These are phyloP conservation scores for Battus philenor DNA, from an alignment of 1,140 invertebrate genomes.

Conservation along the genomic window DNA sequence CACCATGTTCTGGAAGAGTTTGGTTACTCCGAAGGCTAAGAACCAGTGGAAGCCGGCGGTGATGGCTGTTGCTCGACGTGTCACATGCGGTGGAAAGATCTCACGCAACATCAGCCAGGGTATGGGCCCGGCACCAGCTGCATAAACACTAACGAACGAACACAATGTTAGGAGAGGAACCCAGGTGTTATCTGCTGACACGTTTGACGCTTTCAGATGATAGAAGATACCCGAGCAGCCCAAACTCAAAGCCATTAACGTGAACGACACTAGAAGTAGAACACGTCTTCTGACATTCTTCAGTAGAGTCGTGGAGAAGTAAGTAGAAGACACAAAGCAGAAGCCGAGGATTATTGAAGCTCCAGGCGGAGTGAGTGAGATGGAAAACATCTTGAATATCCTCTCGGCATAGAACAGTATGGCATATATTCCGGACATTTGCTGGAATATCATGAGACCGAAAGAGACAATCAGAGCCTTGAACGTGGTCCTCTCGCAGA, in stretches of 20 bases:
- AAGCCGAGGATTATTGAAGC: slow-evolving; percentile 81
- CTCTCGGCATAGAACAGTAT: slow-evolving; percentile 85
- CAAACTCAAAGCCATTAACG: slow-evolving; percentile 78
- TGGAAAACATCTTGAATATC: slow-evolving; percentile 80
- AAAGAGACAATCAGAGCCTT: slow-evolving; percentile 76
- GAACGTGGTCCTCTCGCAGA: slow-evolving; percentile 65
- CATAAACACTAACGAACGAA: slow-evolving; percentile 61
- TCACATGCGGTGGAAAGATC: slow-evolving; percentile 80
- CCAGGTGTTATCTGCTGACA: slow-evolving; percentile 44
- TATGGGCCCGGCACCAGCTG: slow-evolving; percentile 77
- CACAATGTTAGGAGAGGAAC: slow-evolving; percentile 61
- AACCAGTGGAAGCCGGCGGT: slow-evolving; percentile 83
- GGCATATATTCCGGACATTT: slow-evolving; percentile 87
- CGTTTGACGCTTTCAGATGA: slow-evolving; percentile 68
- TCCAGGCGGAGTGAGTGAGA: slow-evolving; percentile 61
- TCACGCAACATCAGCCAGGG: slow-evolving; percentile 82
- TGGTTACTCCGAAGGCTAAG: slow-evolving; percentile 82
- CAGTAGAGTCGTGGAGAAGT: slow-evolving; percentile 82
- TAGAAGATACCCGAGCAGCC: slow-evolving; percentile 80
- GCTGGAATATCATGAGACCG: slow-evolving; percentile 88
- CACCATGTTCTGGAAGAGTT: slow-evolving; percentile 78
- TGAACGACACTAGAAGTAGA: slow-evolving; percentile 80
- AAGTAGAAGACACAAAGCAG: slow-evolving; percentile 83
- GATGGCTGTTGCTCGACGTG: slow-evolving; percentile 79
- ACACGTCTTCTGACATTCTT: slow-evolving; percentile 83